Base-by-base conservation (phyloP, 2,113 vertebrate species). In the Caranx ignobilis region DNA sequence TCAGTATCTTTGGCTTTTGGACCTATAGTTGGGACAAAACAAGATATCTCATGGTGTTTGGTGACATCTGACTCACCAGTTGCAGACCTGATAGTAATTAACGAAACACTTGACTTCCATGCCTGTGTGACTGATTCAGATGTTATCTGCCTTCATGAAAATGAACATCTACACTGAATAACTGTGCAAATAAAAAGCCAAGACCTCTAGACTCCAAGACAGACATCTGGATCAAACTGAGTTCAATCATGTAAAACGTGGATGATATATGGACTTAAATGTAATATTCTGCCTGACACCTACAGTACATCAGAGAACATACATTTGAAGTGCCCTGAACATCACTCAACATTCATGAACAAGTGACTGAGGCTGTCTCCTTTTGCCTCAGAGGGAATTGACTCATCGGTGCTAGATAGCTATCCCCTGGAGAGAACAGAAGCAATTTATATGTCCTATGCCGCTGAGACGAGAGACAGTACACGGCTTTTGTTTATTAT, bases 401-500 rank as follows among this genome's bases (percentile, higher is more conserved):
- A 80, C 80, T 81, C 19, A 54, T 12, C 74, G 67, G 83, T 26
- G 54, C 66, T 56, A 43, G 0, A 16, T 59, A 57, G 73, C 62
- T 67, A 39, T 54, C 50, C 52, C 1, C 10, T n/a, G 34, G 39
- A 77, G 80, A 76, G 63, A 80, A 64, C 79, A 50, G 62, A 41
- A 39, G 34, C 50, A 32, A 77, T 77, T 77, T 37, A 35, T 71
- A 70, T 61, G 47, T 35, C 16, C 19, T 34, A 19, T 34, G 48
- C 50, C 37, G 8, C 1, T 16, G 43, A 59, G 69, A 70, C 15
- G 37, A 57, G 26, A 55, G 21, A 70, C 19, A 18, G 18, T 3
- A 60, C 70, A 55, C 55, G 56, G 76, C 66, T 71, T 78, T 79
- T 83, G 45, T 87, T 82, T 74, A 81, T 77, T 82, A 52, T 39